Conservation (phyloP, 2,797 vertebrate genomes). For the Schizopygopsis pylzovi region DNA sequence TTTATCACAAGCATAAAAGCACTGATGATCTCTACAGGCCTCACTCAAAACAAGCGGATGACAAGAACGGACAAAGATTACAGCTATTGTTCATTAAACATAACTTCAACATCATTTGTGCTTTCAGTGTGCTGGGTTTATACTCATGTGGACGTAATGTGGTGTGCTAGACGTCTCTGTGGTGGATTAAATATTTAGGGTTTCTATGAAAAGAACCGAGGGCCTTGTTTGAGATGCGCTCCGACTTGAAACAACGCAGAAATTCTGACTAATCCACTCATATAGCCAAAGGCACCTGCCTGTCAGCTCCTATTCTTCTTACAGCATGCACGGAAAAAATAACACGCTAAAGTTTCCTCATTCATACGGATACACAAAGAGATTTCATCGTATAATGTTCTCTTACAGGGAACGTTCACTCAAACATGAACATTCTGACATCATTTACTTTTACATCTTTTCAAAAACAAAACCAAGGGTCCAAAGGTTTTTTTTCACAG, state of each 20-base stretch:
- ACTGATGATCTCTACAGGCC: constrained; percentile 4
- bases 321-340: not conserved
- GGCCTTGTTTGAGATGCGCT: constrained; percentile 35
- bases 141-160: not conserved
- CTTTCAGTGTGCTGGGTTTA: not conserved
- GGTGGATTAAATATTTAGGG: constrained; percentile 35
- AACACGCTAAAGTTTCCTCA: not conserved
- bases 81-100: not conserved
- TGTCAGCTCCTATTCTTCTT: constrained; percentile 23
- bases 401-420: not conserved
- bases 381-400: not conserved
- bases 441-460: too few relatives aligned
- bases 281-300: constrained; percentile 26
- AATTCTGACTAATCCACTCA: constrained; percentile 19
- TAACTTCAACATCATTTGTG: not conserved
- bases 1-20: constrained; percentile 20
- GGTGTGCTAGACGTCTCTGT: not conserved
- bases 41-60: constrained; percentile 3
- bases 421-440: not conserved
- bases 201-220: constrained; percentile 34
- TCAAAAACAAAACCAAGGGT: not conserved
- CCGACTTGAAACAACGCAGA: not conserved
- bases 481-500: not conserved
- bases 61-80: constrained; percentile 2
- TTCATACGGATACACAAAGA: not conserved